Base-by-base conservation (phyloP, 2,113 vertebrate species). In the Pygoscelis antarcticus region DNA sequence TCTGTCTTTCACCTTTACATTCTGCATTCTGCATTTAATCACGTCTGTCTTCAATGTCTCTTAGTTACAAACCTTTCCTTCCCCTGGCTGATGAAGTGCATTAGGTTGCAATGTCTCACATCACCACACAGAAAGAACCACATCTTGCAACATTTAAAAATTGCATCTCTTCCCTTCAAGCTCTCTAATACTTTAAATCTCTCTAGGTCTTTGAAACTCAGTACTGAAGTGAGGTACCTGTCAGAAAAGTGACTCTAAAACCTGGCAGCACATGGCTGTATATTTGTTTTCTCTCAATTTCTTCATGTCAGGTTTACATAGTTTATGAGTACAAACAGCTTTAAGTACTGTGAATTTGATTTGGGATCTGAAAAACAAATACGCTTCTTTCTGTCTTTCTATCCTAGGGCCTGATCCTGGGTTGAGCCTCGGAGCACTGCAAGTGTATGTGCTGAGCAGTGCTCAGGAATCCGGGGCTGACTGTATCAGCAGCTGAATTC, bases 281-380 rank as follows among this genome's bases (percentile, higher is more conserved):
- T 46, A 79, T 76, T 87, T 91, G 38, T 87, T 91, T 92, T 89
- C 70, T 83, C 65, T 90, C 70, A 66, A 58, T 90, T 83, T 66
- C 34, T 87, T 93, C 16, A 4, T 47, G 77, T 79, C 51, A 74
- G 23, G 13, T 71, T 94, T 75, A 49, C 29, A 64, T 30, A 62
- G 51, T 85, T 95, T 62, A 71, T 60, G 20, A 92, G 44, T 42
- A 75, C 25, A 75, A 86, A 69, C 10, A 78, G 36, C 34, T 82
- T 62, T 47, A 87, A 76, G 21, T 76, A 52, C 19, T 5, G 4
- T 62, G 69, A 71, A 92, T 80, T 86, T 91, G 16, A 78, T 42
- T 83, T 44, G 44, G 46, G 68, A 68, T 83, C 66, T 69, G n/a
- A 83, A 65, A 93, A 49, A 6, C 21, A 75, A 81, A 66, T n/a